A percentile compares a stretch with the other conserved stretches of the same genome.
phyloP scores from a whole-genome alignment of 2,113 vertebrate genomes.

The Puma concolor region DNA sequence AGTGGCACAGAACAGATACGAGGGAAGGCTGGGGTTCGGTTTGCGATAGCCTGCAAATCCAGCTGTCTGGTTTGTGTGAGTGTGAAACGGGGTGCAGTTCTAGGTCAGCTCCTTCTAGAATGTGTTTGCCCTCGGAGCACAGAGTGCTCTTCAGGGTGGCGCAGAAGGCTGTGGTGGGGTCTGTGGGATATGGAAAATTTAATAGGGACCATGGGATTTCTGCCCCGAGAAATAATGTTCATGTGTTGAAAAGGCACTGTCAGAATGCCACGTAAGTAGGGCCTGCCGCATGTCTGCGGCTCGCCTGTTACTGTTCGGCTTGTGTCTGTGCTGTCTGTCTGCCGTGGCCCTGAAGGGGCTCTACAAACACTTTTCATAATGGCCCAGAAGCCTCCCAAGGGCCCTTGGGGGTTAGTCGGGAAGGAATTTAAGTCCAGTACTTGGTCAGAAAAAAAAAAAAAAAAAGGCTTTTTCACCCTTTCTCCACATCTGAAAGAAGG shows the following conservation, averaged over 20 bases:
- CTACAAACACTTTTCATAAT: not conserved
- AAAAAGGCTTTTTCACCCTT: slow-evolving; percentile 31
- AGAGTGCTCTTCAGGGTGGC: slow-evolving; percentile 18
- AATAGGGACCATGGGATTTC: slow-evolving; percentile 62
- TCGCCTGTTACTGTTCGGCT: not conserved
- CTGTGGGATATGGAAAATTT: slow-evolving; percentile 72
- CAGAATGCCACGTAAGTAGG: not conserved
- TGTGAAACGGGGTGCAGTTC: not conserved
- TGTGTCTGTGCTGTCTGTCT: not conserved
- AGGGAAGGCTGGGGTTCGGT: slow-evolving; percentile 42
- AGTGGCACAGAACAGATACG: not conserved
- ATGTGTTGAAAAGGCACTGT: not conserved
- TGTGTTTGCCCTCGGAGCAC: not conserved
- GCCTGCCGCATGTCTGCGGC: not conserved
- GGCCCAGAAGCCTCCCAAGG: slow-evolving; percentile 31
- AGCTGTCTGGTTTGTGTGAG: slow-evolving; percentile 52
- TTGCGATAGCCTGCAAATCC: not conserved
- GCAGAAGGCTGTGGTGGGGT: slow-evolving; percentile 48
- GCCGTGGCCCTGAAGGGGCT: not conserved
- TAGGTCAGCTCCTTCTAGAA: slow-evolving; percentile 61
- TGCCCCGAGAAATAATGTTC: slow-evolving; percentile 46
- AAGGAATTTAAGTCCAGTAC: slow-evolving; percentile 47
- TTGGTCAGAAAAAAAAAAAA: not conserved
- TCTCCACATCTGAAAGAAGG: slow-evolving; percentile 67
- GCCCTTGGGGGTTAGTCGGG: not conserved